phyloP scores from a whole-genome alignment of 2,797 vertebrate genomes.

The Anisognathus igniventris region DNA sequence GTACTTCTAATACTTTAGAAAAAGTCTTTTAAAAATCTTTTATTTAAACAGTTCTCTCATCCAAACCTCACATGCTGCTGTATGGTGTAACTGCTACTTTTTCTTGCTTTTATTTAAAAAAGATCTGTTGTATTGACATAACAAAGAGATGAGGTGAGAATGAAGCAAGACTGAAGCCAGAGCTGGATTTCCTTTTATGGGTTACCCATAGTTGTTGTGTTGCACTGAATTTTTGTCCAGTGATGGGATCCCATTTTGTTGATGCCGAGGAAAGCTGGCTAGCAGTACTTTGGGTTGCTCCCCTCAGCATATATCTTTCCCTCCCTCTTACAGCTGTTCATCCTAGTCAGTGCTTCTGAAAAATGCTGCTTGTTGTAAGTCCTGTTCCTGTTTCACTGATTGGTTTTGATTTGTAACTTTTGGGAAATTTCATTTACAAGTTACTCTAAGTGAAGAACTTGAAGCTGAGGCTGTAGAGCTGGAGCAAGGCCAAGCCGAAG shows the following conservation, averaged over 20 bases:
- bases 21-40: background rate
- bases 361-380: background rate
- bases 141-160: background rate
- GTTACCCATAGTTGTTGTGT: accelerated
- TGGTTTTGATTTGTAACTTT: accelerated
- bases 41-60: background rate
- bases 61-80: accelerated
- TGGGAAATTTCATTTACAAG: background rate
- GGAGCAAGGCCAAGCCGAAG: background rate
- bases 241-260: background rate
- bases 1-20: background rate
- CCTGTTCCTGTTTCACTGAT: background rate
- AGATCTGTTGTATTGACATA: background rate
- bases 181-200: accelerated
- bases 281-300: background rate
- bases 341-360: background rate
- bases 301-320: accelerated
- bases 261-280: background rate
- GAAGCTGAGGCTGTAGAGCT: background rate
- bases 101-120: background rate
- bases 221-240: accelerated
- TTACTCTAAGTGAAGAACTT: background rate
- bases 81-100: background rate
- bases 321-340: background rate
- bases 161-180: background rate